A percentile compares a stretch with the other conserved stretches of the same genome.
Evolutionary conservation across 2,797 vertebrate species (phyloP).

Genomic region (Margarornis squamiger): DNA sequence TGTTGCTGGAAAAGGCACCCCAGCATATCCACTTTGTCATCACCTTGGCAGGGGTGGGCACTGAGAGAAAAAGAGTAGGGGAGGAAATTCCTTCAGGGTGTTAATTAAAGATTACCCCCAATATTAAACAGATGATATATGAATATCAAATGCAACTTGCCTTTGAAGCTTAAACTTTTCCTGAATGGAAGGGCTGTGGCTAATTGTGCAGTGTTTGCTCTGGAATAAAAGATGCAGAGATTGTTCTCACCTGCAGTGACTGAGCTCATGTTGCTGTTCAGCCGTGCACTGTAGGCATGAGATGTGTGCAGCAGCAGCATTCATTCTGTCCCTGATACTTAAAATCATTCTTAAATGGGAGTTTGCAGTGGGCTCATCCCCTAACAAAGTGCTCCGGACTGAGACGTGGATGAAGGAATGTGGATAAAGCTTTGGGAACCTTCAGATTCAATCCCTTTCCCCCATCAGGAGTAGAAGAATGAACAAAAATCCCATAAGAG

Average conservation of each 20-base stretch:
- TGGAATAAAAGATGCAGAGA: background rate
- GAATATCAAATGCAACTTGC: background rate
- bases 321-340: background rate
- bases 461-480: background rate
- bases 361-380: background rate
- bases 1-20: background rate
- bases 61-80: background rate
- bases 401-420: background rate
- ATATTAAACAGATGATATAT: background rate
- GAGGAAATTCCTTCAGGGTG: background rate
- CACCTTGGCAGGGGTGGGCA: background rate
- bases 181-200: background rate
- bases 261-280: background rate
- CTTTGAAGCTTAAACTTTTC: background rate
- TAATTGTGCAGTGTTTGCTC: background rate
- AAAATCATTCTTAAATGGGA: background rate
- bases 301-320: background rate
- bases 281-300: background rate
- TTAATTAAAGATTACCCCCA: background rate
- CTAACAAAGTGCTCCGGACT: background rate
- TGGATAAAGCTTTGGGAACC: background rate
- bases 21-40: background rate
- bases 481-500: background rate
- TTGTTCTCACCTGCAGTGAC: background rate
- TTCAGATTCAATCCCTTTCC: background rate